A percentile compares a stretch with the other conserved stretches of the same genome.
phyloP scores from a whole-genome alignment of 2,888 invertebrate species.

The Cataglyphis cursor region DNA sequence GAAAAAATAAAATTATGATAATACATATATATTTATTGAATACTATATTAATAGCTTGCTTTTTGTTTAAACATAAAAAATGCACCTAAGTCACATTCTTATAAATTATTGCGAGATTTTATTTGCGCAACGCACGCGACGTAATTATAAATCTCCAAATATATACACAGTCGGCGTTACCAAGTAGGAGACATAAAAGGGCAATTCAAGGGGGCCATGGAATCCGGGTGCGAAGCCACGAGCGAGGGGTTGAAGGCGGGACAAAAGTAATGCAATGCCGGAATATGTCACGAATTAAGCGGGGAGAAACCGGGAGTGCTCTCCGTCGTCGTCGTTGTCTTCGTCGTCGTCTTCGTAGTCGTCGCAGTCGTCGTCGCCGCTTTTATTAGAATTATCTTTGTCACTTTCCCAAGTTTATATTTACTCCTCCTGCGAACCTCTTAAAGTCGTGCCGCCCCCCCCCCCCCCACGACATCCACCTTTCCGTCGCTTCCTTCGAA shows the following conservation, averaged over 20 bases:
- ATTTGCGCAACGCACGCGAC: slow-evolving; percentile 3
- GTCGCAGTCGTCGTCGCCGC: slow-evolving; percentile 79
- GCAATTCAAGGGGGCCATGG: slow-evolving; percentile 67
- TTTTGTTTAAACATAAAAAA: not conserved
- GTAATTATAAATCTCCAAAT: slow-evolving; percentile 50
- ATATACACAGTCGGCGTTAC: slow-evolving; percentile 52
- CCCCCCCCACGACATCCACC: slow-evolving; percentile 62
- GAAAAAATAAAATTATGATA: not conserved
- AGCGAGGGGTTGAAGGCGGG: slow-evolving; percentile 72
- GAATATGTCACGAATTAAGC: slow-evolving; percentile 87
- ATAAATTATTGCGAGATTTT: not conserved
- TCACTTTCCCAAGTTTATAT: slow-evolving; percentile 87
- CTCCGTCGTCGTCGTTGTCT: slow-evolving; percentile 80
- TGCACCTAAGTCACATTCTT: not conserved
- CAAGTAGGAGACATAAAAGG: slow-evolving; percentile 72
- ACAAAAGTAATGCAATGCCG: slow-evolving; percentile 84
- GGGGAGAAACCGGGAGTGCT: slow-evolving; percentile 83
- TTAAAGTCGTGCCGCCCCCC: slow-evolving; percentile 80
- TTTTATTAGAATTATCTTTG: slow-evolving; percentile 87
- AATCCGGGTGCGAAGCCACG: slow-evolving; percentile 67
- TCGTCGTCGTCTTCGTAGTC: slow-evolving; percentile 71
- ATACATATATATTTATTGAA: not conserved
- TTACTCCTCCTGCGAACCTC: slow-evolving; percentile 85
- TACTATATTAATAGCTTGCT: not conserved
- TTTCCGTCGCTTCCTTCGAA: slow-evolving; percentile 73